These are phyloP conservation scores for rabbit (Oryctolagus cuniculus) DNA, from an alignment of 2,113 vertebrate genomes.

Conservation along the genomic window mOryCun1.1 NC_091432.1:188258501-188259000, in stretches of 20 bases:
- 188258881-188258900: not conserved
- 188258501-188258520: not conserved
- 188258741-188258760: not conserved
- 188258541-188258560: not conserved
- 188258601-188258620: not conserved
- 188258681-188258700: not conserved
- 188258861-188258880: not conserved
- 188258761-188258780: not conserved
- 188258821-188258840: not conserved
- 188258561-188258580: not conserved
- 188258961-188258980: not conserved
- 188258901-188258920: not conserved
- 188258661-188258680: not conserved
- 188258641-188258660: not conserved
- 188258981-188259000: not conserved
- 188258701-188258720: not conserved
- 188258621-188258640: not conserved
- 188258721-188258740: not conserved
- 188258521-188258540: not conserved
- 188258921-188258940: not conserved
- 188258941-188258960: not conserved
- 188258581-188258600: fast-evolving
- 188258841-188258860: not conserved
- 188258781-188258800: not conserved
- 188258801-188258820: not conserved